These are phyloP conservation scores for Acrobasis suavella DNA, from an alignment of 2,888 invertebrate genomes.

Conservation along the genomic window DNA sequence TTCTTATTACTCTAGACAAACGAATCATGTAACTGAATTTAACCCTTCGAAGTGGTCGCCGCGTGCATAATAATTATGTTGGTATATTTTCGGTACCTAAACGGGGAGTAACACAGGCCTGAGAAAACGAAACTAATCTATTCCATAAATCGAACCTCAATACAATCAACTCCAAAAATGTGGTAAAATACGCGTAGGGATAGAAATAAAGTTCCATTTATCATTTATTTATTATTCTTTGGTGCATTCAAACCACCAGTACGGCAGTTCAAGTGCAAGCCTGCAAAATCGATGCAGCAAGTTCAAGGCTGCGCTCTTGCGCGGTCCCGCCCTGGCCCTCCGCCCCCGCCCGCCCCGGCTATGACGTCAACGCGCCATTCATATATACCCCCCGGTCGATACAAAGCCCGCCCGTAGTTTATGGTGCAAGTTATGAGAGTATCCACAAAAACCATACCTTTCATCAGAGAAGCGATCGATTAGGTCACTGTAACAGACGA, in stretches of 20 bases:
- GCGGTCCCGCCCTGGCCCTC: slow-evolving; percentile 23
- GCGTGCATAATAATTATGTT: too few species aligned
- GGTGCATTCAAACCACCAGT: background rate
- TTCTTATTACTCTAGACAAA: too few species aligned
- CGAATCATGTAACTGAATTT: too few species aligned
- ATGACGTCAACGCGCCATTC: slow-evolving; percentile 37
- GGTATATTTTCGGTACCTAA: too few species aligned
- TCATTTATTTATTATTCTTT: too few species aligned
- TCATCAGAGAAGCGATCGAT: too few species aligned
- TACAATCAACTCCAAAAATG: too few species aligned
- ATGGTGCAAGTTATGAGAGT: slow-evolving; percentile 24
- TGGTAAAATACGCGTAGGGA: background rate
- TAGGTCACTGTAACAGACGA: too few species aligned
- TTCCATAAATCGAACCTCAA: too few species aligned
- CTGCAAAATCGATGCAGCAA: slow-evolving; percentile 34
- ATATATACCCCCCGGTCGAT: slow-evolving; percentile 43
- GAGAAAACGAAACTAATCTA: too few species aligned
- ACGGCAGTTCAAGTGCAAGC: slow-evolving; percentile 33
- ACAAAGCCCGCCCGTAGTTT: slow-evolving; percentile 26
- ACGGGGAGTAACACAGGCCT: too few species aligned
- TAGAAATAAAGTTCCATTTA: background rate
- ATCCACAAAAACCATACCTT: background rate
- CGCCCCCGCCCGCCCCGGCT: slow-evolving; percentile 43
- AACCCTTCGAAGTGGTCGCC: too few species aligned
- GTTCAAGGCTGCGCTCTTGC: slow-evolving; percentile 34